These are phyloP conservation scores for Drosophila tristis DNA, from an alignment of 1,140 invertebrate genomes.

Conservation along the genomic window DNA sequence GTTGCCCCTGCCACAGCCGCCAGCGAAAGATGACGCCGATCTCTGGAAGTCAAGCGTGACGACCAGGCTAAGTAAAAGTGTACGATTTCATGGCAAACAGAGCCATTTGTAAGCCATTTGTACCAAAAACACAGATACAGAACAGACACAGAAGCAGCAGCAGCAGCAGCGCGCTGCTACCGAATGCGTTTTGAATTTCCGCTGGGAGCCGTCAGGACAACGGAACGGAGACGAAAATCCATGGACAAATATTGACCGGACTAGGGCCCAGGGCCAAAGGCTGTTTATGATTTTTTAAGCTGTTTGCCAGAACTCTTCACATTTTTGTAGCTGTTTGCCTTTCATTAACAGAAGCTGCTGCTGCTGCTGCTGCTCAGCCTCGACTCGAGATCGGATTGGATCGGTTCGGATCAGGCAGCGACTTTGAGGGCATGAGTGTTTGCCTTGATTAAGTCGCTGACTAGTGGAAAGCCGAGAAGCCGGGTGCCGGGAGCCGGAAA, in stretches of 20 bases:
- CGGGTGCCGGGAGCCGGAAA: slow-evolving; percentile 11
- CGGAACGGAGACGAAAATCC: slow-evolving; percentile 59
- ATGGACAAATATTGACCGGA: slow-evolving; percentile 65
- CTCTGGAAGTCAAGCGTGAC: slow-evolving; percentile 22
- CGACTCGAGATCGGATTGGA: slow-evolving; percentile 20
- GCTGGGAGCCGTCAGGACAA: slow-evolving; percentile 36
- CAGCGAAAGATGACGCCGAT: slow-evolving; percentile 1
- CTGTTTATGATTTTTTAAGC: slow-evolving; percentile 78
- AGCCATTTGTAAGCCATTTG: slow-evolving; percentile 78
- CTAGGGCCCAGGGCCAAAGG: background rate
- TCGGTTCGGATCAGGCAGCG: slow-evolving; percentile 4
- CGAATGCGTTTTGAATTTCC: slow-evolving; percentile 57
- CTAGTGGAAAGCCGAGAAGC: slow-evolving; percentile 49
- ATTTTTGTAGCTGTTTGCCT: slow-evolving; percentile 67
- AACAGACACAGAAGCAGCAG: background rate
- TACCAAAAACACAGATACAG: slow-evolving; percentile 43
- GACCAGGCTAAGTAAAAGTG: slow-evolving; percentile 31
- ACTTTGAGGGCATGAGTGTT: slow-evolving; percentile 42
- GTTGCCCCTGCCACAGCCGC: slow-evolving; percentile 4
- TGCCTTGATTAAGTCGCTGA: slow-evolving; percentile 70
- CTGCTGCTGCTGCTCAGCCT: background rate
- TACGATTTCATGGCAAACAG: slow-evolving; percentile 69
- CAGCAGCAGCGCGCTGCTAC: slow-evolving; percentile 30
- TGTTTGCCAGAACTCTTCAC: slow-evolving; percentile 74
- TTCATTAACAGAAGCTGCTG: slow-evolving; percentile 76